These are phyloP conservation scores for Periparus ater DNA, from an alignment of 2,797 vertebrate species.

Conservation along the genomic window DNA sequence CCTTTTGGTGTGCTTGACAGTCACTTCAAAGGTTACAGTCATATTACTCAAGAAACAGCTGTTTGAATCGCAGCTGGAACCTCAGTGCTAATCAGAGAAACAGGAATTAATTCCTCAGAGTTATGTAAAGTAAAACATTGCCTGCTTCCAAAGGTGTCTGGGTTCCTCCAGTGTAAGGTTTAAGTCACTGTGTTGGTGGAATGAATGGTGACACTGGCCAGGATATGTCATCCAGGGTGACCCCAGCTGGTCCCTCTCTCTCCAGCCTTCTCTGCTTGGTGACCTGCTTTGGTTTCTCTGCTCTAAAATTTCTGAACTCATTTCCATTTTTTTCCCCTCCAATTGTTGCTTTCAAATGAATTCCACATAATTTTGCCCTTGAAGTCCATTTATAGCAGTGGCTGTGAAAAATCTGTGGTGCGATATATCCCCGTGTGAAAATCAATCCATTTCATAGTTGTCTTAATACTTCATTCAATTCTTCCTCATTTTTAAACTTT, in stretches of 20 bases:
- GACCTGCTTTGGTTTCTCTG: background rate
- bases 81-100: background rate
- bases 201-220: background rate
- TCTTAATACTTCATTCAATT: background rate
- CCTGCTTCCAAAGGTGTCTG: background rate
- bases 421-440: background rate
- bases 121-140: background rate
- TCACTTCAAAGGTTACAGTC: background rate
- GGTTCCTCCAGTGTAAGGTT: background rate
- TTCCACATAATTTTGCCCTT: background rate
- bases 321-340: background rate
- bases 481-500: background rate
- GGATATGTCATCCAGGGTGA: background rate
- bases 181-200: fast-evolving
- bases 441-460: background rate
- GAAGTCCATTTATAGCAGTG: background rate
- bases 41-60: background rate
- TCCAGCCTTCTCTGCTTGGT: background rate
- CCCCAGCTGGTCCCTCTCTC: background rate
- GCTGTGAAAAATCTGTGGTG: background rate
- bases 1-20: background rate
- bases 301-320: background rate
- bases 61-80: background rate
- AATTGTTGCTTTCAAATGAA: background rate
- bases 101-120: background rate